Evolutionary conservation across 2,113 vertebrate genomes (phyloP), one percentile per base, ranked within the genome.

Genomic region (Nicator chloris): DNA sequence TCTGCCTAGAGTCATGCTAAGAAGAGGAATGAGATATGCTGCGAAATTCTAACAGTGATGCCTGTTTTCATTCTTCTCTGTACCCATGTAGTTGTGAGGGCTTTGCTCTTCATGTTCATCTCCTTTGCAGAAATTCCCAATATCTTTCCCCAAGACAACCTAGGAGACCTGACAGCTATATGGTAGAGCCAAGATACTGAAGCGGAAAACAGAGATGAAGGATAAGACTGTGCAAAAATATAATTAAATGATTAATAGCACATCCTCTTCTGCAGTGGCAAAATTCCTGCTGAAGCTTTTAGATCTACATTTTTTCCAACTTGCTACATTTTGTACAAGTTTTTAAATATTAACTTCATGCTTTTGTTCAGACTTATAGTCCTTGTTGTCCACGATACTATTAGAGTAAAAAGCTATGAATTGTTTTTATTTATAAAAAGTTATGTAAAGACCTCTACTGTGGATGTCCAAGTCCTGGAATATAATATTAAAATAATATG

Each of bases 351-450:
- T 31, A 61, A 22, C 11, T 35, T 61, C 15, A 15, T 27, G 35
- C 2, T 53, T 89, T 37, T 28, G 2, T 42, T 69, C 18, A 66
- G 45, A 61, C 7, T 30, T 53, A 65, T 0, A 72, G 8, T 30
- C 28, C 22, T 82, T 0, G 0, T 59, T 82, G 12, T 1, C 3
- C 24, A 63, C 4, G 3, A 27, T 35, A 30, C 15, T 66, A 89
- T 50, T 6, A 47, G 40, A 47, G 9, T 39, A 70, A 39, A 35
- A 72, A 70, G 68, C 60, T 10, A 47, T 26, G 3, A 59, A 70
- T 45, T 3, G 4, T 8, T 65, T 70, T 88, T 49, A 24, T 82
- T 56, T 79, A 5, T 57, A 73, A 70, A 5, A 73, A 77, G 11
- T 59, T 69, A 37, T 30, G 8, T 35, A 87, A 59, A 42, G 3